Evolutionary conservation across 2,113 vertebrate species (phyloP).

Genomic region (Synchiropus splendidus): DNA sequence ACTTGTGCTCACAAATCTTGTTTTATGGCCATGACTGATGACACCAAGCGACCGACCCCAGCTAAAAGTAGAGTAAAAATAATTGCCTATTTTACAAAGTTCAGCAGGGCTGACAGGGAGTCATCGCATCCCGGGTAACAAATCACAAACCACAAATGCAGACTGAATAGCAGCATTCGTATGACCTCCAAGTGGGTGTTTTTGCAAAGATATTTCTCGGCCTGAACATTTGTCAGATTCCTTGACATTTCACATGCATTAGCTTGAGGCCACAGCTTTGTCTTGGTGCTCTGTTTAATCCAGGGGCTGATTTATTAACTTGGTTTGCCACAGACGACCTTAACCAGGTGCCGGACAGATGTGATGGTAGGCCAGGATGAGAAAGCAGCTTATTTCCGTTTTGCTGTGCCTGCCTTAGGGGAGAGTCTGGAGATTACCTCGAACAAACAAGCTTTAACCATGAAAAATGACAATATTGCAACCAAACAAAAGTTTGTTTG

Average conservation of each 20-base stretch:
- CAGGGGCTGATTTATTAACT: constrained; percentile 44
- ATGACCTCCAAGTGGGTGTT: constrained; percentile 22
- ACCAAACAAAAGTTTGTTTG: no score
- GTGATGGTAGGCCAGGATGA: constrained; percentile 19
- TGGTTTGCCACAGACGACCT: constrained; percentile 4
- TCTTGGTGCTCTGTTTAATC: constrained; percentile 35
- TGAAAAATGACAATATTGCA: no score
- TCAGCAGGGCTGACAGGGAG: constrained; percentile 10
- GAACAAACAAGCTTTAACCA: no score
- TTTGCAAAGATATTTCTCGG: constrained; percentile 20
- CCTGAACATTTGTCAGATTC: constrained; percentile 17
- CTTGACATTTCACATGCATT: constrained; percentile 26
- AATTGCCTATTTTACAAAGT: constrained; percentile 3
- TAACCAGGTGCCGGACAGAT: constrained; percentile 56
- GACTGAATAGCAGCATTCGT: constrained; percentile 4
- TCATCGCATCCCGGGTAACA: constrained; percentile 15
- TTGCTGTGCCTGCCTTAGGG: no score
- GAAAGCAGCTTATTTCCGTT: constrained; percentile 3
- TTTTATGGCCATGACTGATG: constrained; percentile 5
- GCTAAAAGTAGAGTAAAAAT: background rate
- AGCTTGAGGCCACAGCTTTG: constrained; percentile 33
- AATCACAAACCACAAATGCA: constrained; percentile 23
- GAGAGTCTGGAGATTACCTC: no score
- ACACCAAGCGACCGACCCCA: background rate
- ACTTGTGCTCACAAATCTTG: background rate